A percentile compares a stretch with the other conserved stretches of the same genome.
These are phyloP conservation scores for Acanthurus lineatus DNA, from an alignment of 2,797 vertebrate species.

Conservation along the genomic window DNA sequence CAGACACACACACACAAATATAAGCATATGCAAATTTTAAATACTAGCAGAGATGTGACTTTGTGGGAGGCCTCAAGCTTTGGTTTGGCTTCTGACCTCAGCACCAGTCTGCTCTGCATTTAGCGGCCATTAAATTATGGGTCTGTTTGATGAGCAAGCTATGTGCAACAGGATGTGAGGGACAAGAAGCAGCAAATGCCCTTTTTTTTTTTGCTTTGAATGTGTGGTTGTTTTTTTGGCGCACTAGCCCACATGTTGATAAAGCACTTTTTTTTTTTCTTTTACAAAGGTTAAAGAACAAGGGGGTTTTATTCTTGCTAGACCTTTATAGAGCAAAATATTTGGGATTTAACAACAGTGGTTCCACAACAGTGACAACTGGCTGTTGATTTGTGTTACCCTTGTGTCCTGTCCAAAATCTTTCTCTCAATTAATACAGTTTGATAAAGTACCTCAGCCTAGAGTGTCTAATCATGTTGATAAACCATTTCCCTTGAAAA, in stretches of 20 bases:
- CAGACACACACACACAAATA: conserved; percentile 7
- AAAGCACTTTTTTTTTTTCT: conserved; percentile 1
- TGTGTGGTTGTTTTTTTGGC: conserved; percentile 44
- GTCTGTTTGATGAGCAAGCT: conserved; percentile 81
- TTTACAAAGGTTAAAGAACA: conserved; percentile 20
- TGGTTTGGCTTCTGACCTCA: conserved; percentile 71
- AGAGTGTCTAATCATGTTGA: conserved; percentile 10
- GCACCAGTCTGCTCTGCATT: conserved; percentile 67
- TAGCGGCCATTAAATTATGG: conserved; percentile 73
- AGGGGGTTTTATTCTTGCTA: conserved; percentile 12
- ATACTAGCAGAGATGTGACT: conserved; percentile 53
- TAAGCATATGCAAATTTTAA: conserved; percentile 19
- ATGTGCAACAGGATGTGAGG: conserved; percentile 70
- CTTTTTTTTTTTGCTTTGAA: conserved; percentile 68
- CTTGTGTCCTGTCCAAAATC: conserved; percentile 2
- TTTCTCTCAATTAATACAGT: conserved; percentile 9
- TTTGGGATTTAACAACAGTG: conserved; percentile 7
- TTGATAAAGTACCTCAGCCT: not conserved
- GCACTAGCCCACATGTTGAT: conserved; percentile 37
- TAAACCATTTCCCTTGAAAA: conserved; percentile 40
- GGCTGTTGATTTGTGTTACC: conserved; percentile 1
- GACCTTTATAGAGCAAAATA: conserved; percentile 10
- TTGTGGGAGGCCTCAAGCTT: conserved; percentile 65
- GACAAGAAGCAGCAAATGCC: conserved; percentile 56
- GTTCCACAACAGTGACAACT: not conserved